These are phyloP conservation scores for Cistogaster globosa DNA, from an alignment of 2,888 invertebrate genomes.

Conservation along the genomic window DNA sequence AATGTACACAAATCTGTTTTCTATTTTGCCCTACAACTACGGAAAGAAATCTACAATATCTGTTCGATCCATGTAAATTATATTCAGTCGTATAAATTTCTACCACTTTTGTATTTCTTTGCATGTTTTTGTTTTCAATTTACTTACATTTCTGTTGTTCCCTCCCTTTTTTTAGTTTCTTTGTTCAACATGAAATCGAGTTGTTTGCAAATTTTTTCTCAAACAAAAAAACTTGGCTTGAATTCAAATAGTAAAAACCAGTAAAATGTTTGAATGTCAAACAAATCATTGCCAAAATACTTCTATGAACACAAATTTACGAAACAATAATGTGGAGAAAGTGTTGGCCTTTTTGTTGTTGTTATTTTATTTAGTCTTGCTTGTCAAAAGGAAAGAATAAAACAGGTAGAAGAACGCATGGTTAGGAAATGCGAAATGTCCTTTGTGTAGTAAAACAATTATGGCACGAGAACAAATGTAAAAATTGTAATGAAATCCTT, in stretches of 20 bases:
- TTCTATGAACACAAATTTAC: background rate
- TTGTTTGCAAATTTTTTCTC: slow-evolving; percentile 44
- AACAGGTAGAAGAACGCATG: background rate
- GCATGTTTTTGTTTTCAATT: slow-evolving; percentile 11
- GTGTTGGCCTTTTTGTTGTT: slow-evolving; percentile 8
- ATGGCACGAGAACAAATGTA: background rate
- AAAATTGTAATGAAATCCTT: slow-evolving; percentile 48
- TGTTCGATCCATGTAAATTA: slow-evolving; percentile 3
- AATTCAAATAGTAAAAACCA: slow-evolving; percentile 47
- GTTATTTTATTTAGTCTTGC: slow-evolving; percentile 9
- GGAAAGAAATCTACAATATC: background rate
- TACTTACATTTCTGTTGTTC: background rate
- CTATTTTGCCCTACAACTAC: too few species aligned
- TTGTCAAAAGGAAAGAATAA: background rate
- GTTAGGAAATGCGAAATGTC: slow-evolving; percentile 29
- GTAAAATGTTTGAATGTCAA: slow-evolving; percentile 16
- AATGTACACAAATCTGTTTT: background rate
- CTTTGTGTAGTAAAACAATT: slow-evolving; percentile 56
- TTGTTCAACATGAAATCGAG: slow-evolving; percentile 46
- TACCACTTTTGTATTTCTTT: background rate
- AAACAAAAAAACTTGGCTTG: slow-evolving; percentile 47
- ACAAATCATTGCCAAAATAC: slow-evolving; percentile 47
- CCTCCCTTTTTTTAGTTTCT: background rate
- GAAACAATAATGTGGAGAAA: slow-evolving; percentile 36
- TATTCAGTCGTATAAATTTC: background rate